Conservation (phyloP, 2,113 vertebrate genomes). For the Hydropotes inermis region DNA sequence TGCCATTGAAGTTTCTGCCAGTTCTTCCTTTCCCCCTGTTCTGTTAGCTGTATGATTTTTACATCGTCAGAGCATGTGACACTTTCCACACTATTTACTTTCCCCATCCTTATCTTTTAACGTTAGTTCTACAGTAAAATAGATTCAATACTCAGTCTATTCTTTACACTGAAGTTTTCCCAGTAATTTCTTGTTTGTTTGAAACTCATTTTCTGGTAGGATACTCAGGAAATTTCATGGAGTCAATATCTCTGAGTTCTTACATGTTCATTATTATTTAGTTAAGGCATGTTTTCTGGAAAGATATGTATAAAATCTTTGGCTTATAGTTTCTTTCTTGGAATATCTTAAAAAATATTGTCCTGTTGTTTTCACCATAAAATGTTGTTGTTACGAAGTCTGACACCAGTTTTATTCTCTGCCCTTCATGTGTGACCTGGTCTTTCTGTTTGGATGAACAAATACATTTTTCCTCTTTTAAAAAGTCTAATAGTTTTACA, state of each 20-base stretch:
- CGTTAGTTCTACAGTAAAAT: not conserved
- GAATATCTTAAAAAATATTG: not conserved
- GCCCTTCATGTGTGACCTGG: not conserved
- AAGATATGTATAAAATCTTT: not conserved
- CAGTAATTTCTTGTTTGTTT: not conserved
- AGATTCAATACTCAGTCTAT: not conserved
- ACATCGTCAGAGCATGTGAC: not conserved
- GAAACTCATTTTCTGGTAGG: not conserved
- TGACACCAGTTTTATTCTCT: not conserved
- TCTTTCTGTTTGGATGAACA: not conserved
- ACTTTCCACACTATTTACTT: not conserved
- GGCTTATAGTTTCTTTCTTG: not conserved
- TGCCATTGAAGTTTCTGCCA: not conserved
- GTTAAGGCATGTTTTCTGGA: not conserved
- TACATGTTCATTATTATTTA: not conserved
- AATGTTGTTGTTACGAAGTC: not conserved
- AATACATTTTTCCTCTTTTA: not conserved
- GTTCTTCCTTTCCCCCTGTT: not conserved
- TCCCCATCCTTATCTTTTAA: not conserved
- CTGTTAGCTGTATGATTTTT: not conserved
- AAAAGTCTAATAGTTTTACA: not conserved
- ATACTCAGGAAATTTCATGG: not conserved
- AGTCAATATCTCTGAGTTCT: not conserved
- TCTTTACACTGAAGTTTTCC: slow-evolving; percentile 8
- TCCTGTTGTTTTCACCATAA: not conserved